phyloP scores from a whole-genome alignment of 2,113 vertebrate genomes.

The Morone saxatilis region DNA sequence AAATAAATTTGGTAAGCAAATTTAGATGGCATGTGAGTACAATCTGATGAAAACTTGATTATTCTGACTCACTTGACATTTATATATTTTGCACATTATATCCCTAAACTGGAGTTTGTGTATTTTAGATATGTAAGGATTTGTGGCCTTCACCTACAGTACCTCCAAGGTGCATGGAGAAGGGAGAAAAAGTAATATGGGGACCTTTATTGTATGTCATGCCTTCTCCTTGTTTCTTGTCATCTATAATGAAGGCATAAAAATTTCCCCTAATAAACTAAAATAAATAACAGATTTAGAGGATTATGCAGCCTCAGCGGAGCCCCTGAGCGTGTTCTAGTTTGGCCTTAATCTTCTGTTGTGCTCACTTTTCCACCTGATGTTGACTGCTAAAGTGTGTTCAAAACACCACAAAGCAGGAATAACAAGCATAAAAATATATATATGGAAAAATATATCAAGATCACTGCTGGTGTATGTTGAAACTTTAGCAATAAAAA shows the following conservation, averaged over 20 bases:
- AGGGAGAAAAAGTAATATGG: background rate
- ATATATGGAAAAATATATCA: background rate
- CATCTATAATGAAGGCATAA: background rate
- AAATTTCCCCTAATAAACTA: no score
- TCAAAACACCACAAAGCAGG: background rate
- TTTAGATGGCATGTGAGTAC: background rate
- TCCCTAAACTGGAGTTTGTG: background rate
- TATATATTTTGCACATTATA: background rate
- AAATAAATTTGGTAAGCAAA: background rate
- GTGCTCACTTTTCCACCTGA: background rate
- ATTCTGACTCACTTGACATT: background rate
- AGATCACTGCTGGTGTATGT: background rate
- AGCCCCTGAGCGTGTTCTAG: background rate
- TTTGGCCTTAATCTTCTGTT: background rate
- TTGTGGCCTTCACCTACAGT: background rate
- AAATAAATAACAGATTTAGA: background rate
- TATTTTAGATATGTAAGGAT: background rate
- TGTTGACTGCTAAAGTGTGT: background rate
- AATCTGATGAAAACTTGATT: background rate
- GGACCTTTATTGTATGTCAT: background rate
- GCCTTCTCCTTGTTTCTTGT: background rate
- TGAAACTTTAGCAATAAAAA: background rate
- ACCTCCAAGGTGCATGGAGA: background rate
- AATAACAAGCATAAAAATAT: background rate
- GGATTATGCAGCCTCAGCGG: background rate